A percentile compares a stretch with the other conserved stretches of the same genome.
Conservation (phyloP, 2,888 invertebrate genomes). For the Acheta domesticus region DNA sequence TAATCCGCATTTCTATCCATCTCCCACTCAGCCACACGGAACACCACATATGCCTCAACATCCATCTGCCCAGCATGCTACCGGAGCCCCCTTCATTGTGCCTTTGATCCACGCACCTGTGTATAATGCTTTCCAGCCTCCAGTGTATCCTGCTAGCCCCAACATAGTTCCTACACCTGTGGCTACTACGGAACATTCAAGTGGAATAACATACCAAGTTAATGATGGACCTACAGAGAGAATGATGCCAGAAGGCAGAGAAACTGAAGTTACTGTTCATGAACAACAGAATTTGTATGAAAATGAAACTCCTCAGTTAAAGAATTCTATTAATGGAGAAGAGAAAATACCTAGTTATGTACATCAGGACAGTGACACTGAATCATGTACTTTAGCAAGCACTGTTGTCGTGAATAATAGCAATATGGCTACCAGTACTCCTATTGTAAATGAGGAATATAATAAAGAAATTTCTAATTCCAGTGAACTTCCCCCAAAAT, state of each 20-base stretch:
- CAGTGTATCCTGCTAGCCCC: constrained; percentile 1
- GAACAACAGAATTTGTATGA: not conserved
- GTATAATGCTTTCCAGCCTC: constrained; percentile 25
- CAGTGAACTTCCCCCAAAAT: not conserved
- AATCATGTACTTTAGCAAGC: constrained; percentile 21
- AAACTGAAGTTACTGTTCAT: not conserved
- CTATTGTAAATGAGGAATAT: no score
- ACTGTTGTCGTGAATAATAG: constrained; percentile 29
- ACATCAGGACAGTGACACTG: constrained; percentile 26
- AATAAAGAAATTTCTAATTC: no score
- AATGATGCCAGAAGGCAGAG: not conserved
- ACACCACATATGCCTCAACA: constrained; percentile 32
- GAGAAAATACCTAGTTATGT: constrained; percentile 11
- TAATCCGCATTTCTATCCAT: constrained; percentile 32
- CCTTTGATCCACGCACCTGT: constrained; percentile 42
- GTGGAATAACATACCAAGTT: not conserved
- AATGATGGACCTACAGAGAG: not conserved
- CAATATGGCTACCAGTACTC: constrained; percentile 19
- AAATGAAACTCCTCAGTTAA: not conserved
- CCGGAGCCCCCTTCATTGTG: constrained; percentile 55
- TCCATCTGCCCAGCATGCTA: constrained; percentile 51
- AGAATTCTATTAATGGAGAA: not conserved
- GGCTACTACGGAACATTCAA: not conserved
- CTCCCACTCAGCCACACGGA: constrained; percentile 24
- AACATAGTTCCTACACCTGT: constrained; percentile 23